These are phyloP conservation scores for Dissostichus mawsoni DNA, from an alignment of 2,113 vertebrate species.

Conservation along the genomic window DNA sequence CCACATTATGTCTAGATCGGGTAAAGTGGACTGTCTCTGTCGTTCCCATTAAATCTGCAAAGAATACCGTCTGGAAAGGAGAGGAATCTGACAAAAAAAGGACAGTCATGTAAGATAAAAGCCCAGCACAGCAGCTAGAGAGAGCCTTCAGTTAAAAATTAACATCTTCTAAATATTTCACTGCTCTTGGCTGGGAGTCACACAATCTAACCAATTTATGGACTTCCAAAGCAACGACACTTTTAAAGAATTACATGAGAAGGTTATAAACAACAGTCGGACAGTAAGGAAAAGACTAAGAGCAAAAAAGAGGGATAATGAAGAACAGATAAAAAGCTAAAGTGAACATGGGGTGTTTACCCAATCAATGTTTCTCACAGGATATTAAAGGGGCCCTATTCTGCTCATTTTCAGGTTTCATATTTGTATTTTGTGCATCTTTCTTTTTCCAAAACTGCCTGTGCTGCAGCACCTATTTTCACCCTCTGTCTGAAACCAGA, in stretches of 20 bases:
- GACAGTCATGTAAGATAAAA: constrained; percentile 21
- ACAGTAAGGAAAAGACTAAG: background rate
- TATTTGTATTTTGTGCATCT: no score
- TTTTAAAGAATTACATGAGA: constrained; percentile 10
- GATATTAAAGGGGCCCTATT: background rate
- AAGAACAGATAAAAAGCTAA: background rate
- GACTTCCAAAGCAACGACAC: background rate
- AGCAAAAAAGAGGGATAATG: background rate
- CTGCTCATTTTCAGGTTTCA: background rate
- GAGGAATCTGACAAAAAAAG: constrained; percentile 30
- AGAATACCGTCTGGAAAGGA: background rate
- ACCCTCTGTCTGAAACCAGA: no score
- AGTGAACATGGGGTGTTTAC: background rate
- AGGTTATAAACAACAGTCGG: background rate
- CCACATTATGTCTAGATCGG: constrained; percentile 6
- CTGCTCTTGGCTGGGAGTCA: constrained; percentile 26
- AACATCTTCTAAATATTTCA: constrained; percentile 49
- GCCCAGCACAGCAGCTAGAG: constrained; percentile 6
- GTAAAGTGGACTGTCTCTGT: background rate
- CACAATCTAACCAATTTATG: background rate
- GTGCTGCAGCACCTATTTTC: no score
- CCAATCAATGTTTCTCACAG: background rate
- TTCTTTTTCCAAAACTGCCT: no score
- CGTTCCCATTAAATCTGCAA: constrained; percentile 28
- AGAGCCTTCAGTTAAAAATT: constrained; percentile 15